Evolutionary conservation across 2,113 vertebrate species (phyloP).

Genomic region (Baryphthengus martii): DNA sequence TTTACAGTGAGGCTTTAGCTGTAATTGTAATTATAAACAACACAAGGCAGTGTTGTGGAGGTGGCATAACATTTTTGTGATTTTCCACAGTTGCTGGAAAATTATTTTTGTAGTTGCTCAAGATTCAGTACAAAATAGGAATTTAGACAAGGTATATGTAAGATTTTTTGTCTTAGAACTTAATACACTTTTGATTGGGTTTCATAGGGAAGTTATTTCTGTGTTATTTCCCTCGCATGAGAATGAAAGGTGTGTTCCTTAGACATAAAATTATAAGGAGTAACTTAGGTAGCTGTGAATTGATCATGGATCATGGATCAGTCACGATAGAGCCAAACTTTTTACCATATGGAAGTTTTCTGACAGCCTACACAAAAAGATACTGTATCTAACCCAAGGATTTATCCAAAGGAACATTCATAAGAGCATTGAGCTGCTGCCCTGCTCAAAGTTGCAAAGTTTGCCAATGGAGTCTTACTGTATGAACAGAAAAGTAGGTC

Average conservation of each 20-base stretch:
- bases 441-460: neutral
- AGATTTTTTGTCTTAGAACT: neutral
- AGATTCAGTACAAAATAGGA: neutral
- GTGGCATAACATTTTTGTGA: neutral
- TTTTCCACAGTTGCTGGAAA: neutral
- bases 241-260: neutral
- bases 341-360: neutral
- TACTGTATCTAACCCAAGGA: neutral
- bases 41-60: neutral
- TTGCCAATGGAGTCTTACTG: neutral
- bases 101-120: neutral
- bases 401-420: neutral
- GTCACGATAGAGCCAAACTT: neutral
- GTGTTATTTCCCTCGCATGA: neutral
- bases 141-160: neutral
- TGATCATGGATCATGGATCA: neutral
- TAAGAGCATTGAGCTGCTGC: neutral
- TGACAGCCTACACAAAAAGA: neutral
- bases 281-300: neutral
- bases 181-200: neutral
- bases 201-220: neutral
- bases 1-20: neutral
- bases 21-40: slow-evolving; percentile 9
- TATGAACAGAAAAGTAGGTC: neutral
- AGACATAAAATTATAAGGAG: neutral